Evolutionary conservation across 2,797 vertebrate genomes (phyloP).

Genomic region (Petrocephalus schoutedeni): DNA sequence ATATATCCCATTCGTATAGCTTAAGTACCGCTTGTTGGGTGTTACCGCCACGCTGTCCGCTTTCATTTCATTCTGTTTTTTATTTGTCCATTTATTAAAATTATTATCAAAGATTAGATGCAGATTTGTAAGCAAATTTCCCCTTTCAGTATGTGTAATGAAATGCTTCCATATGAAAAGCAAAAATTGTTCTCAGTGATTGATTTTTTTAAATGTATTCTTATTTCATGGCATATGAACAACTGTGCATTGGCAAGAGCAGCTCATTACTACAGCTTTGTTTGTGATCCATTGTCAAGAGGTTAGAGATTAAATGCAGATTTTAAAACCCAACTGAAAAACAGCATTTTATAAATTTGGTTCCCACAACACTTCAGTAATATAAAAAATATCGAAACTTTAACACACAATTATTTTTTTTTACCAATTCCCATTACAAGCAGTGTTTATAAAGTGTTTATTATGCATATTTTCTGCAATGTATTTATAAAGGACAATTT

Average conservation of each 20-base stretch:
- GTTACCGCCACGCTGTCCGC: slow-evolving; percentile 33
- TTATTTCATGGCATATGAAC: slow-evolving; percentile 33
- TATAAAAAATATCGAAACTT: neutral
- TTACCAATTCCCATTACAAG: neutral
- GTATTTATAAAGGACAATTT: neutral
- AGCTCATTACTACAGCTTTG: slow-evolving; percentile 14
- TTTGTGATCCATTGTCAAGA: neutral
- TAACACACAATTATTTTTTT: neutral
- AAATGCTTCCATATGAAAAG: slow-evolving; percentile 33
- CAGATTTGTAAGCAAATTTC: slow-evolving; percentile 51
- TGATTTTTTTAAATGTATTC: slow-evolving; percentile 40
- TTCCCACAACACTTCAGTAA: neutral
- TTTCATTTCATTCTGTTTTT: slow-evolving; percentile 49
- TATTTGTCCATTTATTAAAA: slow-evolving; percentile 41
- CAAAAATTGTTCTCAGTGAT: slow-evolving; percentile 40
- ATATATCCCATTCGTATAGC: slow-evolving; percentile 51
- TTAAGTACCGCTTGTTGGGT: slow-evolving; percentile 45
- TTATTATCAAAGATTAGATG: slow-evolving; percentile 52
- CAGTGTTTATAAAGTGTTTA: neutral
- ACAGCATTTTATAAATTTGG: neutral
- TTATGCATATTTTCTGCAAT: neutral
- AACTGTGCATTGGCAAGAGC: slow-evolving; percentile 14
- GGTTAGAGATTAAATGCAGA: neutral
- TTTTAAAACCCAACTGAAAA: neutral
- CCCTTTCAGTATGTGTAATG: slow-evolving; percentile 48